Evolutionary conservation across 2,888 invertebrate species (phyloP).

Genomic region (Lepidochitona cinerea): DNA sequence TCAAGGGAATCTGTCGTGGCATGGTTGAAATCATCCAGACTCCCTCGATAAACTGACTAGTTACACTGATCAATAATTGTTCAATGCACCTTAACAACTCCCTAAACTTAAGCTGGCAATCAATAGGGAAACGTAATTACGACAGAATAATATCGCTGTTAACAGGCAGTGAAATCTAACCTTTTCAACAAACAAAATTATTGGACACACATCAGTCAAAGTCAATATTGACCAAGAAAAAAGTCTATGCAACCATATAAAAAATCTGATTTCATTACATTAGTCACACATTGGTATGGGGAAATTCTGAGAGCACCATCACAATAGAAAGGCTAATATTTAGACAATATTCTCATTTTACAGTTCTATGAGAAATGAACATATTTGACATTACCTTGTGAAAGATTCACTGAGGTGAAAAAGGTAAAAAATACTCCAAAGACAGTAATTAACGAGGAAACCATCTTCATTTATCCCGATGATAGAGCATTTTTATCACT

Average conservation of each 20-base stretch:
- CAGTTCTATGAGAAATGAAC: neutral
- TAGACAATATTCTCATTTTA: neutral
- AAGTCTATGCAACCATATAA: neutral
- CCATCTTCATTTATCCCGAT: neutral
- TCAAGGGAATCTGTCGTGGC: no score
- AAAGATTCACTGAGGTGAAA: neutral
- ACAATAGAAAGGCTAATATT: neutral
- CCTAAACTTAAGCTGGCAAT: neutral
- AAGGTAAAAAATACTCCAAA: neutral
- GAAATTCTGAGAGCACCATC: neutral
- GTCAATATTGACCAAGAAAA: neutral
- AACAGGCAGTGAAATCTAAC: neutral
- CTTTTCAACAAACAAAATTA: neutral
- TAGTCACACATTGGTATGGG: neutral
- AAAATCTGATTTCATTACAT: neutral
- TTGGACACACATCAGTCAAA: neutral
- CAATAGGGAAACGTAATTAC: constrained; percentile 2
- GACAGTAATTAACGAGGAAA: neutral
- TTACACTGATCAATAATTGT: constrained; percentile 1
- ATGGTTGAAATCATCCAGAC: no score
- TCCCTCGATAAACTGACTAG: no score
- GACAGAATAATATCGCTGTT: neutral
- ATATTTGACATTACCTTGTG: neutral
- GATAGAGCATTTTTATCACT: no score
- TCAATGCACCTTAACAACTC: constrained; percentile 1